phyloP scores from a whole-genome alignment of 2,113 vertebrate species.

The Tetrax tetrax region DNA sequence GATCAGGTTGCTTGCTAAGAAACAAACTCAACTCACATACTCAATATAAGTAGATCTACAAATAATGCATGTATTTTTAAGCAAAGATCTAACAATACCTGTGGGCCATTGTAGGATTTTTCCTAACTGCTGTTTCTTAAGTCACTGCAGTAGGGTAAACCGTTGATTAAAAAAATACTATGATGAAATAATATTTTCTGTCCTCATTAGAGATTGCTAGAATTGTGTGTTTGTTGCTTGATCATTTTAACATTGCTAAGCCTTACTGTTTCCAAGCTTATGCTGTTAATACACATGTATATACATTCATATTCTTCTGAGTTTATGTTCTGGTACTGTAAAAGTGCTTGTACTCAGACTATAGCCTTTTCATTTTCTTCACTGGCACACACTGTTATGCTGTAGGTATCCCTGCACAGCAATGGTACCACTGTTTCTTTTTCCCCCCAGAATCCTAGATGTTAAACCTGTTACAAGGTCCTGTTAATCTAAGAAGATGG shows the following conservation, averaged over 20 bases:
- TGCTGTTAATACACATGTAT: background rate
- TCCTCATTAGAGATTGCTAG: background rate
- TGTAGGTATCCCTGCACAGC: background rate
- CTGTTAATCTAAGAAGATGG: background rate
- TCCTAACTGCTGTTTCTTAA: background rate
- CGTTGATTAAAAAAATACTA: background rate
- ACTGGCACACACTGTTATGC: background rate
- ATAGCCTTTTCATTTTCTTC: background rate
- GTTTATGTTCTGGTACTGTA: background rate
- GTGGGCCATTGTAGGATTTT: background rate
- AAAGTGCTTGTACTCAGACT: background rate
- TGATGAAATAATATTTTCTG: background rate
- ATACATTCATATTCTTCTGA: background rate
- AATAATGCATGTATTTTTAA: background rate
- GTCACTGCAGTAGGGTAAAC: background rate
- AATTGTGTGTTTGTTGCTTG: background rate
- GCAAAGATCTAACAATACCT: background rate
- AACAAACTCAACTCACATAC: background rate
- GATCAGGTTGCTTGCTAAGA: background rate
- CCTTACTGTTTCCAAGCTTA: background rate
- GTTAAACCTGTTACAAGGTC: background rate
- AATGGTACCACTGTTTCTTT: rapidly evolving
- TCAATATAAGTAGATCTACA: background rate
- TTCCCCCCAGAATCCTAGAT: rapidly evolving
- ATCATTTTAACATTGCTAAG: background rate